Conservation (phyloP, 2,888 invertebrate species). For the Geophilus truncorum region DNA sequence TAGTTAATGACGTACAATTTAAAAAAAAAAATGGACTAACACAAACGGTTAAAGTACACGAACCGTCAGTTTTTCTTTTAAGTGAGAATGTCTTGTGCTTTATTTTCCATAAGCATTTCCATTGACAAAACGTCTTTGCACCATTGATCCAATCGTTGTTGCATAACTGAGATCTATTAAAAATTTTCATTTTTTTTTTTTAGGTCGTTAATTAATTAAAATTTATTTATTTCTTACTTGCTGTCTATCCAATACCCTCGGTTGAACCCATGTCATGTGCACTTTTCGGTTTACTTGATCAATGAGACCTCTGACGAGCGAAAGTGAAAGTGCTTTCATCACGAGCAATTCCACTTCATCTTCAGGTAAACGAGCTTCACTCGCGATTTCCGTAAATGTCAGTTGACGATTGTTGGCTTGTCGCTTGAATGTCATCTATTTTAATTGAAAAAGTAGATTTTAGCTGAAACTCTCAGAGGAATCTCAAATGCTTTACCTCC, state of each 20-base stretch:
- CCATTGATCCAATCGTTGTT: constrained; percentile 65
- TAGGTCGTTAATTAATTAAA: neutral
- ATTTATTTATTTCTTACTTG: constrained; percentile 51
- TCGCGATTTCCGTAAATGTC: constrained; percentile 83
- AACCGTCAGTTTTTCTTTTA: neutral
- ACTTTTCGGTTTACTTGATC: constrained; percentile 77
- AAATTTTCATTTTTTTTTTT: neutral
- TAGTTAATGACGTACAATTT: neutral
- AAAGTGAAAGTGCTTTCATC: constrained; percentile 95
- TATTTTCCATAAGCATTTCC: constrained; percentile 65
- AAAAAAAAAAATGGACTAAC: neutral
- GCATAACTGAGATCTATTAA: constrained; percentile 63
- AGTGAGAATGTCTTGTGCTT: constrained; percentile 69
- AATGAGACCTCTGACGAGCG: constrained; percentile 87
- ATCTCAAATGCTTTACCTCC: too few relatives aligned
- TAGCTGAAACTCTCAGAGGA: too few relatives aligned
- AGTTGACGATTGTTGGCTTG: constrained; percentile 80
- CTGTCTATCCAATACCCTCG: constrained; percentile 65
- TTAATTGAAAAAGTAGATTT: neutral
- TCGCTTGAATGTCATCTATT: constrained; percentile 89
- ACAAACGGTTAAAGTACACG: neutral
- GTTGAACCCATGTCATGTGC: constrained; percentile 80
- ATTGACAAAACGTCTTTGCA: constrained; percentile 67
- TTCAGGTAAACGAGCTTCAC: constrained; percentile 71
- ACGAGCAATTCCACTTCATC: constrained; percentile 90